Percentiles rank a stretch among this genome's conserved stretches.
phyloP scores from a whole-genome alignment of 2,113 vertebrate species.

The Struthio camelus region DNA sequence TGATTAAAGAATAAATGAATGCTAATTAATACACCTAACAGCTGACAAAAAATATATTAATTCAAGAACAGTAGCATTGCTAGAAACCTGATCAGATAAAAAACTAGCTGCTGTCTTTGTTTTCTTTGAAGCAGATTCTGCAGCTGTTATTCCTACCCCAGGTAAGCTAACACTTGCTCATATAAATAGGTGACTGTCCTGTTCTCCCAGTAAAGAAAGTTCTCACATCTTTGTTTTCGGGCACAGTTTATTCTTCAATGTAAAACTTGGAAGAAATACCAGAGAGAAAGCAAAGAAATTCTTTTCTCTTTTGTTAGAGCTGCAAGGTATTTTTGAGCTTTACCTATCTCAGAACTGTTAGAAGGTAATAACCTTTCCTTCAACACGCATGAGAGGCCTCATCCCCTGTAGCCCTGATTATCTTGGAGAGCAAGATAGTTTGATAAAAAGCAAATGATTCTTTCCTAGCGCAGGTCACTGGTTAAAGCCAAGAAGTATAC shows the following conservation, averaged over 20 bases:
- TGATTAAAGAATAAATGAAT: slow-evolving; percentile 2
- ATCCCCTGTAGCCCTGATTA: neutral
- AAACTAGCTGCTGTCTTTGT: neutral
- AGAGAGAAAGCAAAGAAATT: neutral
- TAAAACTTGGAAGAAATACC: neutral
- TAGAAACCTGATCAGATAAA: neutral
- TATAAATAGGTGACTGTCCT: neutral
- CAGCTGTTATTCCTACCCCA: neutral
- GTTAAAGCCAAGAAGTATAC: neutral
- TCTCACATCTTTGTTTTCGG: neutral
- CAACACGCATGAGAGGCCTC: neutral
- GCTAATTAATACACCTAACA: neutral
- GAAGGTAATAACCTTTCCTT: neutral
- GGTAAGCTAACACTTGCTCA: neutral
- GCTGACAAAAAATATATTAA: neutral
- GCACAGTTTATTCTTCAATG: neutral
- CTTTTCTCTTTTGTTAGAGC: neutral
- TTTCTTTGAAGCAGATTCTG: neutral
- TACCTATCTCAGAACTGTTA: neutral
- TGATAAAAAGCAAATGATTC: neutral
- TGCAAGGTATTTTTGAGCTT: neutral
- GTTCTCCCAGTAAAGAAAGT: neutral
- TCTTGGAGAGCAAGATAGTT: neutral
- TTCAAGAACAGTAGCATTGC: neutral
- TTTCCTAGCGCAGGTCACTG: neutral